phyloP scores from a whole-genome alignment of 2,113 vertebrate genomes.

The Anolis sagrei region DNA sequence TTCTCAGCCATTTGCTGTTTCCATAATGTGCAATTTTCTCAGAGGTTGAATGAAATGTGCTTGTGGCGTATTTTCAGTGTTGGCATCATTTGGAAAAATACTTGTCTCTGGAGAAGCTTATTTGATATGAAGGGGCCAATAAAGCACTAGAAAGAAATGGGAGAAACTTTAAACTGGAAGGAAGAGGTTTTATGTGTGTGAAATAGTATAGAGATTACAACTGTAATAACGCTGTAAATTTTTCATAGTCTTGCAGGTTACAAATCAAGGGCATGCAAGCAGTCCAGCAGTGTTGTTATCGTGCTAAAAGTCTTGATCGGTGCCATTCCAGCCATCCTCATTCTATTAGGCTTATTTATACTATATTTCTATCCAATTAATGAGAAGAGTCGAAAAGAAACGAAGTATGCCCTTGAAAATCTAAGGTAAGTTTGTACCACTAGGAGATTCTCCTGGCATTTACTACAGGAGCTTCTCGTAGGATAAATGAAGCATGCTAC shows the following conservation, averaged over 20 bases:
- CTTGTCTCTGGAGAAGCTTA: not conserved
- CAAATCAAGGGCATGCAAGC: constrained; percentile 84
- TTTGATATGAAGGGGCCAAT: not conserved
- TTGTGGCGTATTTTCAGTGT: not conserved
- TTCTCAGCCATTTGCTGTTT: not conserved
- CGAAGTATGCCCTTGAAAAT: constrained; percentile 80
- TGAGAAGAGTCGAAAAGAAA: constrained; percentile 82
- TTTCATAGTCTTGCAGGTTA: constrained; percentile 89
- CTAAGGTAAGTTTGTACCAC: constrained; percentile 79
- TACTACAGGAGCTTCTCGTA: not conserved
- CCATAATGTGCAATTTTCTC: not conserved
- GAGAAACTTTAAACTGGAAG: not conserved
- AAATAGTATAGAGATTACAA: not conserved
- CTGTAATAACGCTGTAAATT: not conserved
- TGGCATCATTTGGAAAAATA: not conserved
- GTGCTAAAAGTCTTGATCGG: constrained; percentile 92
- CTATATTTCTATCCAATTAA: constrained; percentile 88
- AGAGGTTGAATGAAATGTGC: not conserved
- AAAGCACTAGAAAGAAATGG: not conserved
- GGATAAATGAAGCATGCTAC: not conserved
- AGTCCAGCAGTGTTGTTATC: constrained; percentile 84
- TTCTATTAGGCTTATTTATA: constrained; percentile 86
- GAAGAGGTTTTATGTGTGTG: not conserved
- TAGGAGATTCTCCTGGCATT: not conserved
- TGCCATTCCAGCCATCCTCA: constrained; percentile 88